Evolutionary conservation across 2,888 invertebrate species (phyloP), one percentile per base, ranked within the genome.

Genomic region (Luffia ferchaultella): DNA sequence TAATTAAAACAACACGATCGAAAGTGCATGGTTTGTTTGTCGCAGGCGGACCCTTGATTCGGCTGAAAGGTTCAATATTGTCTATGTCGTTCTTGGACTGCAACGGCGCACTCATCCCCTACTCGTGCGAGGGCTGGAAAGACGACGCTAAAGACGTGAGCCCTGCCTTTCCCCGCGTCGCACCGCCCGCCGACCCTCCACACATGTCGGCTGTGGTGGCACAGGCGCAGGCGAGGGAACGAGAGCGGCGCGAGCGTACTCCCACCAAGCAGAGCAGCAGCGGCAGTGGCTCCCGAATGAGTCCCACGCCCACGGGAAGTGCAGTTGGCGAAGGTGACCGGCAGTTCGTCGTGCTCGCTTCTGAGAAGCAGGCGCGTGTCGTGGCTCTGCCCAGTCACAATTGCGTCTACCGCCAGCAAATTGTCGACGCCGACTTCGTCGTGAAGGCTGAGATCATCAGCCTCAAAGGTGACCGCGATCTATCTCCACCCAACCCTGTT

Each of bases 61-160:
- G 97, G 80, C 87, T 98, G 79, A 97, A 96, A 85, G 98, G 98
- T 64, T 91, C 95, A 70, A 95, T 98, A 68, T 85, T 97, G 65
- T 90, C 93, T 58, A 93, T 98, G 90, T 94, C 96, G 58, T 98
- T 99, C 86, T 87, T 99, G 73, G 98, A 99, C 86, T 94, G 93
- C 72, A 94, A 92, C 69, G 98, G 98, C 68, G 90, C 93, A 68
- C 88, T 98, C 61, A 92, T 98, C 69, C 93, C 95, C 54, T 92
- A 93, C 68, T 90, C 94, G 44, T 94, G 90, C 68, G 97, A 97
- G 77, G 89, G 92, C 62, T 98, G 97, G 97, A 93, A 88, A 73
- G 97, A 97, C 68, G 95, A 95, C 63, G 90, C 89, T 67, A 87
- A 86, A 76, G 91, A 91, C 58, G 84, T 85, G 59, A 78, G 74